Evolutionary conservation across 2,113 vertebrate genomes (phyloP), one percentile per base, ranked within the genome.

Genomic region (Macaca nemestrina): DNA sequence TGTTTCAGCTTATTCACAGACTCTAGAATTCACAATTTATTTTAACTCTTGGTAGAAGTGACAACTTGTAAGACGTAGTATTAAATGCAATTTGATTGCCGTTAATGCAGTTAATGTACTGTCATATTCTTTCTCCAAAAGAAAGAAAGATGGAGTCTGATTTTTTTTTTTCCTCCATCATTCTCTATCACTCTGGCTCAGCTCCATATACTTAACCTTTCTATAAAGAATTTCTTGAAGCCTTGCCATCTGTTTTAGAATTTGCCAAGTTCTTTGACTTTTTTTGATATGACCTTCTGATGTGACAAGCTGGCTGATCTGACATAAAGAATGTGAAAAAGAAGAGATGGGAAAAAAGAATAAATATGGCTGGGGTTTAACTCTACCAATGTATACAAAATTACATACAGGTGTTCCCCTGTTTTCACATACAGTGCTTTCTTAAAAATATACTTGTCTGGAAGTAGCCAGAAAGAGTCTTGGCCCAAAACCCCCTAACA

Each of bases 1-100:
- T 64, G 27, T 90, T 85, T 75, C 35, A 95, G 22, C 48, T 38
- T 94, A 87, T 78, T 96, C 5, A 76, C 9, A 93, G n/a, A 93
- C 38, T 89, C 16, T 88, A 75, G 52, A 97, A 93, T 93, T 97
- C 92, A 92, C 22, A 93, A 68, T 64, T 76, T 43, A 89, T 67
- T 93, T 90, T 85, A 86, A 92, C 9, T 35, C 78, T 88, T 86
- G 61, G 68, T 87, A 48, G 73, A 70, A 93, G 82, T 61, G 78
- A 20, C 20, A 88, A 40, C 64, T 96, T 96, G 6, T 82, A 59
- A 92, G 83, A 92, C 1, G n/a, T 14, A 95, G 22, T 57, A 59
- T 84, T 80, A 72, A 85, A 67, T 97, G 38, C 5, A 64, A 43
- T 90, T 84, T 76, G 55, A 68, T 68, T 25, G 25, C 35, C 93